phyloP scores from a whole-genome alignment of 2,113 vertebrate genomes.

The Boulengeromyrus knoepffleri region DNA sequence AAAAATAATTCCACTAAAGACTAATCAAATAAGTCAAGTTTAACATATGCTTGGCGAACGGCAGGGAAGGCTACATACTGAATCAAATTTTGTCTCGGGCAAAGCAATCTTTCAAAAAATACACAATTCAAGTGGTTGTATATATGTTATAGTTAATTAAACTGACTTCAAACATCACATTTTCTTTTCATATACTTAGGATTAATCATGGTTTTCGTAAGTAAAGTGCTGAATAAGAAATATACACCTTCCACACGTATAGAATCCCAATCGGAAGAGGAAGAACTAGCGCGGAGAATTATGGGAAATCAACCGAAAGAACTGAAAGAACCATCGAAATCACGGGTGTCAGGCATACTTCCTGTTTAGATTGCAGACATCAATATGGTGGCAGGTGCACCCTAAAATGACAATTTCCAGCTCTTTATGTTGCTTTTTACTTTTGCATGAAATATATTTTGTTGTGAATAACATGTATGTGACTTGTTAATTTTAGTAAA shows the following conservation, averaged over 20 bases:
- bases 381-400: neutral
- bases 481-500: neutral
- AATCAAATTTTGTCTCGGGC: neutral
- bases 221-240: neutral
- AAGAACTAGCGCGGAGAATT: neutral
- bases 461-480: neutral
- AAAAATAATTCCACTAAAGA: neutral
- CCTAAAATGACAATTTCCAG: neutral
- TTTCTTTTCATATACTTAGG: neutral
- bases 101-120: neutral
- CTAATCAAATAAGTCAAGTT: neutral
- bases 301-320: conserved; percentile 16
- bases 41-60: neutral
- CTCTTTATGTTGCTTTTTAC: neutral
- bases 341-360: neutral
- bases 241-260: conserved; percentile 55
- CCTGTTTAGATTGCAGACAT: neutral
- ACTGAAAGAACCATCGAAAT: neutral
- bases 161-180: rapidly evolving
- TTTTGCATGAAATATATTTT: neutral
- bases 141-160: neutral
- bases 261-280: conserved; percentile 61
- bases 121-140: neutral
- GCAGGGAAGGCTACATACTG: neutral
- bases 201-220: conserved; percentile 48